These are phyloP conservation scores for Perca schrenkii DNA, from an alignment of 2,113 vertebrate species.

Conservation along the genomic window DNA sequence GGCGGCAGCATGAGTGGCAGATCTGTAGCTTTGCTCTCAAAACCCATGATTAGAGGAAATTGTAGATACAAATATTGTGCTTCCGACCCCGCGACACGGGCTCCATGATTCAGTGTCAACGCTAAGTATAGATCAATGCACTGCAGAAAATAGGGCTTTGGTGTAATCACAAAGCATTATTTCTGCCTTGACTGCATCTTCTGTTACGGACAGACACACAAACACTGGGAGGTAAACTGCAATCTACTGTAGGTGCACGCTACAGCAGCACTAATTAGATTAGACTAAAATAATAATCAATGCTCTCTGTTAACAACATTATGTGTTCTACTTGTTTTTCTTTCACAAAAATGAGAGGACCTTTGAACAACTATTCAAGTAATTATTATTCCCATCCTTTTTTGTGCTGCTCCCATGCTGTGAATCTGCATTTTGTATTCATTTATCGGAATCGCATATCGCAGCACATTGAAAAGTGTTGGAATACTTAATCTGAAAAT, in stretches of 20 bases:
- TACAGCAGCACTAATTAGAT: conserved; percentile 42
- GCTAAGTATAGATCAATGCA: conserved; percentile 54
- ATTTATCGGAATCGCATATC: not conserved
- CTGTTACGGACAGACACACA: conserved; percentile 30
- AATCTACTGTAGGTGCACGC: not conserved
- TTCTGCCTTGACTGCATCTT: conserved; percentile 22
- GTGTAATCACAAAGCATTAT: conserved; percentile 29
- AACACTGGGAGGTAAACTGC: conserved; percentile 8
- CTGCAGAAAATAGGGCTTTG: conserved; percentile 33
- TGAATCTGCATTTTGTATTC: not conserved
- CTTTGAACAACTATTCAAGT: conserved; percentile 13
- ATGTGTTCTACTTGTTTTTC: conserved; percentile 37
- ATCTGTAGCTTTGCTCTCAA: conserved; percentile 56
- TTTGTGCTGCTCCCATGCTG: not conserved
- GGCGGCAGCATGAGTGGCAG: conserved; percentile 49
- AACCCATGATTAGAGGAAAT: conserved; percentile 67
- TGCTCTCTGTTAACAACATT: conserved; percentile 27
- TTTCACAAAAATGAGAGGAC: conserved; percentile 1
- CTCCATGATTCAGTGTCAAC: conserved; percentile 44
- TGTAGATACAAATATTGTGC: conserved; percentile 58
- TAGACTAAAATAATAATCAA: conserved; percentile 26
- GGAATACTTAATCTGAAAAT: not conserved
- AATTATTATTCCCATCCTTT: conserved; percentile 9
- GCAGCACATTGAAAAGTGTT: not conserved
- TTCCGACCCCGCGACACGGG: conserved; percentile 39